Conservation (phyloP, 2,888 invertebrate species). For the Drosophila gaucha region DNA sequence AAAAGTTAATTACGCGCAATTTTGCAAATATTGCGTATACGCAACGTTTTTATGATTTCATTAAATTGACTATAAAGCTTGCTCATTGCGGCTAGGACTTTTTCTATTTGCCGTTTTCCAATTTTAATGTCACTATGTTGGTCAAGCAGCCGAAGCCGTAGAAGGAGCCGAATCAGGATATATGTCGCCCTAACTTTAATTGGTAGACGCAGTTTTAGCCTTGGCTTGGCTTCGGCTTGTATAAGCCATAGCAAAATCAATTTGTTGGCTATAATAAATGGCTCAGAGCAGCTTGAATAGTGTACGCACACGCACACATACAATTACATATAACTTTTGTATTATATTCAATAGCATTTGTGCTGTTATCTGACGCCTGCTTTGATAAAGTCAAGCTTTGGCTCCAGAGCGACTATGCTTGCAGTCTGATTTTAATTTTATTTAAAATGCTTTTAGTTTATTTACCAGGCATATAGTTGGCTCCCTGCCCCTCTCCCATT, state of each 20-base stretch:
- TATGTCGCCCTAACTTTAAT: slow-evolving; percentile 20
- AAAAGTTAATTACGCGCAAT: slow-evolving; percentile 15
- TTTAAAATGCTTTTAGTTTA: slow-evolving; percentile 77
- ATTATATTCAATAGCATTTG: slow-evolving; percentile 63
- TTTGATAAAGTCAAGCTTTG: neutral
- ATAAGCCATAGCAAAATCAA: slow-evolving; percentile 67
- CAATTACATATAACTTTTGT: slow-evolving; percentile 29
- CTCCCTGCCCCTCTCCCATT: neutral
- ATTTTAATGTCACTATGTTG: slow-evolving; percentile 24
- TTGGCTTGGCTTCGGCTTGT: slow-evolving; percentile 32
- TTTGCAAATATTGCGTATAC: slow-evolving; percentile 31
- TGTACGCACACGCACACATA: slow-evolving; percentile 14
- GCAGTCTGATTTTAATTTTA: slow-evolving; percentile 77
- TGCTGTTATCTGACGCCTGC: slow-evolving; percentile 51
- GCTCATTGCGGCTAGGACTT: neutral
- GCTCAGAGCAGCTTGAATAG: slow-evolving; percentile 13
- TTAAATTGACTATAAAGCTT: slow-evolving; percentile 33
- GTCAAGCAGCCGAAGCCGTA: neutral
- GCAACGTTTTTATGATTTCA: slow-evolving; percentile 48
- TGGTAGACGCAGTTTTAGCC: slow-evolving; percentile 2
- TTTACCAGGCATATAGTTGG: slow-evolving; percentile 35
- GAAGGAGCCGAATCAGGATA: slow-evolving; percentile 14
- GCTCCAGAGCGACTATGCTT: slow-evolving; percentile 20
- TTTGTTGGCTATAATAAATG: slow-evolving; percentile 54
- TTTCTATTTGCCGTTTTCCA: neutral